Conservation (phyloP, 2,888 invertebrate genomes). For the Strigamia maritima region DNA sequence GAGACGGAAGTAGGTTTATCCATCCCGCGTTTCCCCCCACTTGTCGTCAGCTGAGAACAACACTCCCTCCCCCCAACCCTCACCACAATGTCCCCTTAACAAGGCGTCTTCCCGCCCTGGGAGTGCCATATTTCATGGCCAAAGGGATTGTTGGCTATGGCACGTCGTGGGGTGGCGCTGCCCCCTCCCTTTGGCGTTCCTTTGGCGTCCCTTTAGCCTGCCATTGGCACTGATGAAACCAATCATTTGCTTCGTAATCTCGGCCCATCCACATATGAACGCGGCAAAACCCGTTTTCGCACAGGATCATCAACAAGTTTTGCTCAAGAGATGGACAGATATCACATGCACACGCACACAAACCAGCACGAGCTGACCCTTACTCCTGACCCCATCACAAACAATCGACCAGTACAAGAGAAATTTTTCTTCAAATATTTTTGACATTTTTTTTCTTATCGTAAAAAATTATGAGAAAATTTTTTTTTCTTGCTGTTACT, state of each 20-base stretch:
- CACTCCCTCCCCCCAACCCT: slow-evolving; percentile 5
- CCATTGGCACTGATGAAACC: slow-evolving; percentile 37
- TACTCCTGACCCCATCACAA: background rate
- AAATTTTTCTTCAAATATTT: background rate
- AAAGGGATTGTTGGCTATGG: slow-evolving; percentile 17
- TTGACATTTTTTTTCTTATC: background rate
- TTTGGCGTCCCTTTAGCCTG: background rate
- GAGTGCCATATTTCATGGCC: slow-evolving; percentile 34
- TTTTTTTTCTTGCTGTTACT: background rate
- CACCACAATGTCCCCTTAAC: slow-evolving; percentile 33
- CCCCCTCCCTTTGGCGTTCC: slow-evolving; percentile 9
- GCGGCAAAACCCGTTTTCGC: background rate
- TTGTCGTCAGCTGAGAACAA: background rate
- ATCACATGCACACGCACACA: background rate
- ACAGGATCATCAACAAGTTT: background rate
- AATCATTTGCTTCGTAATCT: slow-evolving; percentile 37
- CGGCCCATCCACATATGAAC: background rate
- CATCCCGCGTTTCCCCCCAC: background rate
- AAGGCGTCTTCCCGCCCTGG: slow-evolving; percentile 21
- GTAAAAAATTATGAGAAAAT: background rate
- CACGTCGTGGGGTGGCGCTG: slow-evolving; percentile 14
- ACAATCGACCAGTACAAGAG: background rate
- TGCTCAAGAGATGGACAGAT: background rate
- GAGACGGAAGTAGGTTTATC: slow-evolving; percentile 6
- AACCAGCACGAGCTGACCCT: background rate